Percentiles rank a stretch among this genome's conserved stretches.
phyloP scores from a whole-genome alignment of 2,113 vertebrate species.

The Hyperoodon ampullatus region DNA sequence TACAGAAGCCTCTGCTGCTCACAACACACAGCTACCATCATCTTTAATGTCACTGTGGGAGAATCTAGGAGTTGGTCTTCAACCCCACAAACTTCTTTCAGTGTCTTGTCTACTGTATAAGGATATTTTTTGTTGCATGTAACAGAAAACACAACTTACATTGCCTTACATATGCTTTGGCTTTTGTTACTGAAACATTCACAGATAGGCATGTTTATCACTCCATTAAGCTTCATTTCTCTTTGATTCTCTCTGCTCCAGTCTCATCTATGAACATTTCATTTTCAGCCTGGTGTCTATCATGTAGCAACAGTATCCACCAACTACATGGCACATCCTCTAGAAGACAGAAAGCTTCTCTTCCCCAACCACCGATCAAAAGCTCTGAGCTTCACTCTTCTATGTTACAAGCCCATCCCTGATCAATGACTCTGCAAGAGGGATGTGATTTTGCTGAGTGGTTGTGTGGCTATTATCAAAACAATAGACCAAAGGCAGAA shows the following conservation, averaged over 20 bases:
- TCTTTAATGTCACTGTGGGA: not conserved
- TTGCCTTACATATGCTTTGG: not conserved
- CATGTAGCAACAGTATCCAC: not conserved
- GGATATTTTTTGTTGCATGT: not conserved
- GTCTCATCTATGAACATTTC: not conserved
- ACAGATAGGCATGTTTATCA: not conserved
- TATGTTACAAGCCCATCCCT: not conserved
- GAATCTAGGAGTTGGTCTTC: not conserved
- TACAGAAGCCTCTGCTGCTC: not conserved
- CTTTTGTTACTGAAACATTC: not conserved
- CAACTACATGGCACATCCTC: not conserved
- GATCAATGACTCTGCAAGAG: not conserved
- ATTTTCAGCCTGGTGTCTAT: not conserved
- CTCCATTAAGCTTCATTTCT: not conserved
- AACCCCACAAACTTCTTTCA: not conserved
- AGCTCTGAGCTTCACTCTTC: not conserved
- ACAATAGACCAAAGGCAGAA: not conserved
- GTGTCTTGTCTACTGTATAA: not conserved
- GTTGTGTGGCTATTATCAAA: not conserved
- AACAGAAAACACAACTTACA: not conserved
- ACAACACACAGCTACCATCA: not conserved
- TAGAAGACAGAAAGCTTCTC: not conserved
- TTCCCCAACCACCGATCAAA: not conserved
- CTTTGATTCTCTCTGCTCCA: not conserved
- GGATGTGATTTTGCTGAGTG: not conserved